phyloP scores from a whole-genome alignment of 2,888 invertebrate species.

The Hydraecia micacea region DNA sequence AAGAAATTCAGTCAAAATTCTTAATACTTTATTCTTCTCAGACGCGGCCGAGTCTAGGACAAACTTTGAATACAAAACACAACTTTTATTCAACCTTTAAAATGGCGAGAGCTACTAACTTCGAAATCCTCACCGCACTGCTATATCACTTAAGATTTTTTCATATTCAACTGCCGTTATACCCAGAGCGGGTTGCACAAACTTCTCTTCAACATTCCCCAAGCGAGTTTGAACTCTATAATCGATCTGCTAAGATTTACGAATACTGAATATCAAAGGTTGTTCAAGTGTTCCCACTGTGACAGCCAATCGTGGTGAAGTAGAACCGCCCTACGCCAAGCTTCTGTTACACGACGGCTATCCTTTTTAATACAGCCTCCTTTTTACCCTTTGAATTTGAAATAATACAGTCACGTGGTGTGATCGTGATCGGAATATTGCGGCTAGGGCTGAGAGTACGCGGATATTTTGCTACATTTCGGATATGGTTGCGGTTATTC shows the following conservation, averaged over 20 bases:
- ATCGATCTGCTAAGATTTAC: constrained; percentile 15
- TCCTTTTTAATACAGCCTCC: constrained; percentile 81
- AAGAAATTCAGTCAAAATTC: constrained; percentile 34
- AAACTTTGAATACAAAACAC: constrained; percentile 60
- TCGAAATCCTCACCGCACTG: constrained; percentile 56
- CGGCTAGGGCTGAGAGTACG: constrained; percentile 51
- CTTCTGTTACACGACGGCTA: constrained; percentile 74
- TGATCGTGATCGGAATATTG: constrained; percentile 79
- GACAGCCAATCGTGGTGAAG: constrained; percentile 71
- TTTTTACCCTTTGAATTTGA: constrained; percentile 87
- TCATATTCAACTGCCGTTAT: constrained; percentile 74
- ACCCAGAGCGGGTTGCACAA: constrained; percentile 60
- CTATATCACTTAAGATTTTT: constrained; percentile 74
- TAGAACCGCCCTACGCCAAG: constrained; percentile 62
- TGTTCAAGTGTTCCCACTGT: constrained; percentile 64
- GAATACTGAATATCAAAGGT: constrained; percentile 38
- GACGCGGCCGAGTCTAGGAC: constrained; percentile 24
- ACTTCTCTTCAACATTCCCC: constrained; percentile 29
- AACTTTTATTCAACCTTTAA: constrained; percentile 59
- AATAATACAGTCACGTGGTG: constrained; percentile 84
- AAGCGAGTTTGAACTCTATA: constrained; percentile 48
- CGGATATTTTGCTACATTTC: constrained; percentile 50
- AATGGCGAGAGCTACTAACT: constrained; percentile 50
- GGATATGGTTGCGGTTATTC: constrained; percentile 45
- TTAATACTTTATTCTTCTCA: constrained; percentile 41